phyloP scores from a whole-genome alignment of 2,113 vertebrate species.

The Pterocles gutturalis region DNA sequence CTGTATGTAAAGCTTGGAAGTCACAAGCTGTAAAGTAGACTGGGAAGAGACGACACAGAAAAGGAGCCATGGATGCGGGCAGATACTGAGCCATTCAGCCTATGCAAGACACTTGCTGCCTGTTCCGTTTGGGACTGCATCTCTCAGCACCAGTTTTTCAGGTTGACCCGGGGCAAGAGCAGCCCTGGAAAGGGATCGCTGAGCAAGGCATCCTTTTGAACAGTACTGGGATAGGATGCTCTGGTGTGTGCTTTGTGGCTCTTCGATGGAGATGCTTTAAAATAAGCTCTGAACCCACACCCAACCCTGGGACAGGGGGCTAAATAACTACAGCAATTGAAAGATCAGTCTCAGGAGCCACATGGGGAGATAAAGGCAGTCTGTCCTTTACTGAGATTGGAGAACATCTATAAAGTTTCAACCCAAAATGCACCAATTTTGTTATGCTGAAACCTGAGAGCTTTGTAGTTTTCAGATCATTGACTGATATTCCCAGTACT shows the following conservation, averaged over 20 bases:
- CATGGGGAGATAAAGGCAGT: neutral
- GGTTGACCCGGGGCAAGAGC: neutral
- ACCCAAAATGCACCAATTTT: neutral
- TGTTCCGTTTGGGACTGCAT: neutral
- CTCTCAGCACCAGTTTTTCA: neutral
- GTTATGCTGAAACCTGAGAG: neutral
- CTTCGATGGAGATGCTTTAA: rapidly evolving
- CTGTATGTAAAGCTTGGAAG: neutral
- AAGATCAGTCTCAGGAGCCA: neutral
- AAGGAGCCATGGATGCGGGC: neutral
- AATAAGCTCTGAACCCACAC: neutral
- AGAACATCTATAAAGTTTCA: neutral
- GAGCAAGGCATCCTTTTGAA: neutral
- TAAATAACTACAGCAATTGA: neutral
- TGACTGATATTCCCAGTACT: neutral
- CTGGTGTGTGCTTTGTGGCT: neutral
- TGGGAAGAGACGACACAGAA: neutral
- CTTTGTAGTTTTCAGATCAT: neutral
- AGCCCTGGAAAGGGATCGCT: neutral
- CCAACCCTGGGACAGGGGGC: neutral
- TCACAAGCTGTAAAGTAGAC: neutral
- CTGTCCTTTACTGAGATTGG: neutral
- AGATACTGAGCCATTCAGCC: neutral
- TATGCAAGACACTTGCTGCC: neutral
- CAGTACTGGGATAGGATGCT: neutral